Base-by-base conservation (phyloP, 2,888 invertebrate genomes). In the Philonicus albiceps region DNA sequence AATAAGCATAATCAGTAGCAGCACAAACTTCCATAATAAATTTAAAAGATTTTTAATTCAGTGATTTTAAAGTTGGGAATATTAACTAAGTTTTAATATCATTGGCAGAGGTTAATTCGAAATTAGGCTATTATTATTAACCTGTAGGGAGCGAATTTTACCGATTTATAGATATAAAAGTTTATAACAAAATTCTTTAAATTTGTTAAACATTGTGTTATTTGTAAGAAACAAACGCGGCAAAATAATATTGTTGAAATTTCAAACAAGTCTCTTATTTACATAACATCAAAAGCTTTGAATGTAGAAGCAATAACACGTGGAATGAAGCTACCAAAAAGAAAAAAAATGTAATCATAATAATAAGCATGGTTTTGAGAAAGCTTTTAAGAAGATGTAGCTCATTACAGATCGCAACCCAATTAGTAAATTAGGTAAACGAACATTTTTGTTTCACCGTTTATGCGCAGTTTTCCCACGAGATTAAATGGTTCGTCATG, bases 401-500 rank as follows among this genome's bases (percentile, higher is more conserved):
- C 6, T 49, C 49, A 49, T 49, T 49, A 49, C 49, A 49, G 49
- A 49, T 49, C 49, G 4, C n/a, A 49, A 49, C 49, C 49, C n/a
- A 49, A 49, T 49, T 49, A 49, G 49, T n/a, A 49, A 49, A 49
- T 64, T 64, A 2, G 64, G 11, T 64, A 64, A 4, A 27, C 27
- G 49, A 49, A 64, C 27, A 27, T 27, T 64, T 64, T 64, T 64
- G 19, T 64, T 64, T 64, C 11, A 22, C 22, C 49, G 19, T 11
- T 80, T 80, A 27, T 53, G 80, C 80, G 80, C 80, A 80, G 80
- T 80, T 53, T 80, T 16, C 31, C 43, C 30, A 49, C 53, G 31
- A 43, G 22, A 76, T 16, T 34, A 40, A 76, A 74, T 40, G n/a
- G 40, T 37, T 40, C 40, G 53, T 80, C 74, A 31, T 37, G 16